Evolutionary conservation across 2,888 invertebrate species (phyloP).

Genomic region (Mamestra brassicae): DNA sequence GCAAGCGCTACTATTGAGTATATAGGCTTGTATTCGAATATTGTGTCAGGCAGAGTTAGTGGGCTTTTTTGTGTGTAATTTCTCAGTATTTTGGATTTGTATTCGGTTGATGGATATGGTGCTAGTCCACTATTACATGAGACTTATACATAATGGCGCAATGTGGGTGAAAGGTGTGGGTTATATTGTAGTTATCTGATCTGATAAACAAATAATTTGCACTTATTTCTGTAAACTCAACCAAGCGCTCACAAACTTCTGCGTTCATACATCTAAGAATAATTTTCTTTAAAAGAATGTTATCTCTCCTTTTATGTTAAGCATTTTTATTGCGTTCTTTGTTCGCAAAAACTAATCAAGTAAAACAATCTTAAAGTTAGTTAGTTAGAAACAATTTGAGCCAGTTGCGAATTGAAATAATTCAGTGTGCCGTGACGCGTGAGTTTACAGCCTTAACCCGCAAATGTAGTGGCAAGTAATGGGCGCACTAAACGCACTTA

Average conservation of each 20-base stretch:
- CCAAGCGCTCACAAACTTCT: background rate
- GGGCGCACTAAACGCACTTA: constrained; percentile 71
- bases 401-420: constrained; percentile 85
- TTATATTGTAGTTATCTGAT: no score
- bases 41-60: no score
- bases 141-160: no score
- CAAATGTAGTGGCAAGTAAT: constrained; percentile 71
- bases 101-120: no score
- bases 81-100: no score
- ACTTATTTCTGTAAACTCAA: background rate
- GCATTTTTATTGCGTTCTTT: constrained; percentile 56
- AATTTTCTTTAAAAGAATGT: constrained; percentile 35
- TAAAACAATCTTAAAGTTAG: constrained; percentile 81
- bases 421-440: constrained; percentile 78
- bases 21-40: background rate
- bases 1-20: background rate
- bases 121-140: no score
- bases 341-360: constrained; percentile 76
- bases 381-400: constrained; percentile 82
- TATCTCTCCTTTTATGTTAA: constrained; percentile 29
- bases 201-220: background rate
- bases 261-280: constrained; percentile 15
- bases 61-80: no score
- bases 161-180: no score
- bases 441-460: constrained; percentile 79